These are phyloP conservation scores for Amazona vittata DNA, from an alignment of 2,113 vertebrate genomes.

Conservation along the genomic window DNA sequence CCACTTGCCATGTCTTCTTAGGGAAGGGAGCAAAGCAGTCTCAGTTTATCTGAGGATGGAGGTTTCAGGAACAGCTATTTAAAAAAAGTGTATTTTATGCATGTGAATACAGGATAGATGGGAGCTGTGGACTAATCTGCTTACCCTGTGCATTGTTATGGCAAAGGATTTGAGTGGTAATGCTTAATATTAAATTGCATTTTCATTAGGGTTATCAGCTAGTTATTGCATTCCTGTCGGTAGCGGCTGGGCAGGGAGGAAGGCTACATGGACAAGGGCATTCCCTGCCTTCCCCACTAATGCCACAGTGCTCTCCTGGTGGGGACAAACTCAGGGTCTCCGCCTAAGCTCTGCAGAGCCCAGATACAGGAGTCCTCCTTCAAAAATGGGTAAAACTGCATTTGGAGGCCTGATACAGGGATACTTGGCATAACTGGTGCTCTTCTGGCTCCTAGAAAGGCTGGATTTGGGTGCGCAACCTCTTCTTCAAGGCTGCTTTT, in stretches of 20 bases:
- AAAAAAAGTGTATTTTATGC: not conserved
- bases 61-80: not conserved
- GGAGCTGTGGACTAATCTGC: not conserved
- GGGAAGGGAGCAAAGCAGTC: not conserved
- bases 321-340: not conserved
- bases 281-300: not conserved
- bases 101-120: not conserved
- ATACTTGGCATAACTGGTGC: not conserved
- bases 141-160: not conserved
- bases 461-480: not conserved
- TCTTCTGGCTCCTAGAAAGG: not conserved
- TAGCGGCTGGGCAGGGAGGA: not conserved
- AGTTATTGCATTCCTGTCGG: not conserved
- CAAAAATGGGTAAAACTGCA: not conserved
- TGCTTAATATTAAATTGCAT: not conserved
- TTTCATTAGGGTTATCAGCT: slow-evolving; percentile 20
- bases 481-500: not conserved
- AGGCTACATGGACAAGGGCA: not conserved
- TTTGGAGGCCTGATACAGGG: not conserved
- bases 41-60: not conserved
- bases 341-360: not conserved
- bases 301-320: not conserved
- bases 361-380: not conserved
- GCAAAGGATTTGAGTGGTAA: not conserved
- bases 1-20: rapidly evolving